Evolutionary conservation across 2,113 vertebrate species (phyloP), one percentile per base, ranked within the genome.

Genomic region (Datnioides undecimradiatus): DNA sequence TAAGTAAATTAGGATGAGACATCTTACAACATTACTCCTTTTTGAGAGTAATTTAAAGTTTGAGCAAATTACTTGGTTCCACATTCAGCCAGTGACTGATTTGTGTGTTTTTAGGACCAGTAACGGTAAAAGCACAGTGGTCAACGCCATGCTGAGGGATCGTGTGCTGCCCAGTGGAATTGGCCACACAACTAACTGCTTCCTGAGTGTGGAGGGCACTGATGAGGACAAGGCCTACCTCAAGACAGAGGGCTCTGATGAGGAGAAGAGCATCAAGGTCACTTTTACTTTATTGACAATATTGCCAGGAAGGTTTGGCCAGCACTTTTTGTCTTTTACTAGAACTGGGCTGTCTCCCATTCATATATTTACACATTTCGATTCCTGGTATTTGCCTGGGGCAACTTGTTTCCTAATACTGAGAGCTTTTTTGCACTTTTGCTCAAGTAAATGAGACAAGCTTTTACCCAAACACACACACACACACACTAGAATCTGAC

Each of bases 131-230:
- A 99, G 98, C 84, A 98, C 98, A 0, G 98, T 99, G 66, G 95
- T 99, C 67, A 99, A 99, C 29, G 97, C 98, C 5, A 99, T 99
- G 98, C 92, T 99, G 77, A 96, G 96, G 92, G 98, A 99, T 91
- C 97, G 97, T 3, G 98, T 99, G 12, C 95, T 99, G 82, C 98
- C 98, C 60, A 99, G 98, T 62, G 98, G 98, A 16, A 99, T 99
- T 40, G 98, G 98, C n/a, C 98, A 99, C 90, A 99, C 97, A 5
- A 99, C 98, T 2, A 99, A 99, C 94, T 99, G 98, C 93, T 99
- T 99, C 84, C 93, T 99, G 72, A 99, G 98, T 33, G 98, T 99
- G 58, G 98, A 97, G 90, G 98, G 98, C 29, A 99, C 98, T 0
- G 98, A 99, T 75, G 96, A 97, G 2, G 97, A 99, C 89, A 97